Conservation (phyloP, 2,113 vertebrate species). For the Chauna torquata region DNA sequence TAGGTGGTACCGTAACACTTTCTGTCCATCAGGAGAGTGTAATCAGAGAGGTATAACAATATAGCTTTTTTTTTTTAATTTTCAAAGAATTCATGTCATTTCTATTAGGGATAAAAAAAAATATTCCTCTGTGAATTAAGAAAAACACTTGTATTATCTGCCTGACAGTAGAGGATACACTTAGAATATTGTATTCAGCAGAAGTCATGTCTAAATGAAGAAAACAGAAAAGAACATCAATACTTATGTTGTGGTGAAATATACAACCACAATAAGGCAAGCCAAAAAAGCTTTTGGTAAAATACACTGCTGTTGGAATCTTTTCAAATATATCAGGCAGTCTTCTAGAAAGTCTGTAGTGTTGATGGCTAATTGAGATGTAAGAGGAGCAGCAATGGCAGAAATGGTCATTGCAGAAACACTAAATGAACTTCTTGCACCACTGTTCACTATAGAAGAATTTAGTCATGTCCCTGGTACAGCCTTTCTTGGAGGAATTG, state of each 20-base stretch:
- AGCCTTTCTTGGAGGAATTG: not conserved
- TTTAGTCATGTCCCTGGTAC: not conserved
- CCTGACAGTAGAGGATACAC: not conserved
- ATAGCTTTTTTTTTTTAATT: not conserved
- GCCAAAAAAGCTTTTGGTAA: not conserved
- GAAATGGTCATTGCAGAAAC: not conserved
- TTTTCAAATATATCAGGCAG: not conserved
- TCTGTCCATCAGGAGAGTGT: not conserved
- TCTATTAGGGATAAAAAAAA: not conserved
- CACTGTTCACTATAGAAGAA: not conserved
- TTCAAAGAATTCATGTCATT: not conserved
- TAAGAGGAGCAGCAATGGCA: not conserved
- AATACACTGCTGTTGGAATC: not conserved
- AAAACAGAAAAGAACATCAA: not conserved
- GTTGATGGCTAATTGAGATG: not conserved
- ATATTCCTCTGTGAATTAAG: not conserved
- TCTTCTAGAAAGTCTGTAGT: not conserved
- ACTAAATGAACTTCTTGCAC: not conserved
- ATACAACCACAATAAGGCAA: not conserved
- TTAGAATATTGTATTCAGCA: not conserved
- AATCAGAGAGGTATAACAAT: not conserved
- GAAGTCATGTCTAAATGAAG: not conserved
- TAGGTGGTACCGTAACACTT: slow-evolving; percentile 42
- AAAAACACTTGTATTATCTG: not conserved
- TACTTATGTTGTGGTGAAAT: not conserved